Percentiles rank a stretch among this genome's conserved stretches.
Conservation (phyloP, 2,888 invertebrate genomes). For the Chloromyia formosa region DNA sequence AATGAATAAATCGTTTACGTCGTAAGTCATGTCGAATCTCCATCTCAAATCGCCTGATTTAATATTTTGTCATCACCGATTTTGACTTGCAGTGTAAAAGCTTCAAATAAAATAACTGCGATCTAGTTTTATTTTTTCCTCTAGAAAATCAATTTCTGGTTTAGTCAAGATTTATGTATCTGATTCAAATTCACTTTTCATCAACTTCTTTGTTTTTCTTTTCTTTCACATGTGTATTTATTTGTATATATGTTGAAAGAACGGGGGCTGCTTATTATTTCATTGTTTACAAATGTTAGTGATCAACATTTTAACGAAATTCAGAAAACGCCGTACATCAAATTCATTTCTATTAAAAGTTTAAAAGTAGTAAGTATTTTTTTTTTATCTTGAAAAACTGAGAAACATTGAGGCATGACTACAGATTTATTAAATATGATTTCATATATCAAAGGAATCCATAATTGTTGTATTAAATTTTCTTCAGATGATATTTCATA, state of each 20-base stretch:
- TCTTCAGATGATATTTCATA: conserved; percentile 18
- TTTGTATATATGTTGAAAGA: conserved; percentile 24
- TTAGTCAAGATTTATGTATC: not conserved
- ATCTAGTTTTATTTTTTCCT: not conserved
- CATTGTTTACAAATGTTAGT: no score
- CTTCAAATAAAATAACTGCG: conserved; percentile 24
- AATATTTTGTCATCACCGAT: conserved; percentile 25
- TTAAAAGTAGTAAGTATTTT: no score
- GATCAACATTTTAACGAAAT: no score
- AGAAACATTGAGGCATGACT: conserved; percentile 12
- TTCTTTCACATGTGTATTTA: conserved; percentile 37
- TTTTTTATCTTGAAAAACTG: not conserved
- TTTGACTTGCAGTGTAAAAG: conserved; percentile 26
- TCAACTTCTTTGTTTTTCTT: not conserved
- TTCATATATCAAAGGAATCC: conserved; percentile 2
- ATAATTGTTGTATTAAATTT: not conserved
- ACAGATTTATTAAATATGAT: not conserved
- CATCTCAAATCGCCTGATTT: conserved; percentile 1
- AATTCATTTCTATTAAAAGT: no score
- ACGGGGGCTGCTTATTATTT: conserved; percentile 37
- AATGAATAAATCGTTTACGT: no score
- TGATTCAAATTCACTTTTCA: not conserved
- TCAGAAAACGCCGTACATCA: no score
- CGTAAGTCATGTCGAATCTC: no score
- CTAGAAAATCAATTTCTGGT: not conserved